phyloP scores from a whole-genome alignment of 2,113 vertebrate genomes.

The Aegithalos caudatus region DNA sequence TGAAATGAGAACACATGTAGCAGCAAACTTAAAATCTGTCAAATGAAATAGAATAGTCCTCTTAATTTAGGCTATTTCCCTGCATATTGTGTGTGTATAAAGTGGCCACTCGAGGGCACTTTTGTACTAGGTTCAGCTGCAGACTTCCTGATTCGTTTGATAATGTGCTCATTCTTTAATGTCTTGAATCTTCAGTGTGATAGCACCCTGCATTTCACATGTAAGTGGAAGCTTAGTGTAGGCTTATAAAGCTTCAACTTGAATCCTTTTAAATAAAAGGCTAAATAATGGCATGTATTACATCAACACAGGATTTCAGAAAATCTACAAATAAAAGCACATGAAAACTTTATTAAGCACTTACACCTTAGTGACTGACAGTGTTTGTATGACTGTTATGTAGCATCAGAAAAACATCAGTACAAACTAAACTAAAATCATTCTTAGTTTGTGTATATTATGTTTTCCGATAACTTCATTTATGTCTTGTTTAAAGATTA shows the following conservation, averaged over 20 bases:
- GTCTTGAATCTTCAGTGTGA: neutral
- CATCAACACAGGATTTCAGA: neutral
- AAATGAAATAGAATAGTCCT: neutral
- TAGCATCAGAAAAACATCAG: neutral
- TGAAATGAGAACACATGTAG: neutral
- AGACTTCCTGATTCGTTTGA: neutral
- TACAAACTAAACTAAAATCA: neutral
- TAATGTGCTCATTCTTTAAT: accelerated
- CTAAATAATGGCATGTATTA: neutral
- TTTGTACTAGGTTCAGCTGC: conserved; percentile 1
- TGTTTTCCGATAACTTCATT: neutral
- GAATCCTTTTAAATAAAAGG: neutral
- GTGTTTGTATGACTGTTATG: neutral
- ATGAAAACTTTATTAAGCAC: neutral
- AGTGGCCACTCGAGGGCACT: conserved; percentile 47
- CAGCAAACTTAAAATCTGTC: neutral
- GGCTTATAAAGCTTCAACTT: neutral
- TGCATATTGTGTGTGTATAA: neutral
- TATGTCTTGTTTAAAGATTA: neutral
- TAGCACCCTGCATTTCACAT: neutral
- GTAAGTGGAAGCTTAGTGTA: neutral
- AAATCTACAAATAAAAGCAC: neutral
- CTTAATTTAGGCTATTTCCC: neutral
- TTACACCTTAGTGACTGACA: accelerated
- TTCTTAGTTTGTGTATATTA: neutral